Evolutionary conservation across 2,888 invertebrate species (phyloP), one percentile per base, ranked within the genome.

Genomic region (Drosophila borborema): DNA sequence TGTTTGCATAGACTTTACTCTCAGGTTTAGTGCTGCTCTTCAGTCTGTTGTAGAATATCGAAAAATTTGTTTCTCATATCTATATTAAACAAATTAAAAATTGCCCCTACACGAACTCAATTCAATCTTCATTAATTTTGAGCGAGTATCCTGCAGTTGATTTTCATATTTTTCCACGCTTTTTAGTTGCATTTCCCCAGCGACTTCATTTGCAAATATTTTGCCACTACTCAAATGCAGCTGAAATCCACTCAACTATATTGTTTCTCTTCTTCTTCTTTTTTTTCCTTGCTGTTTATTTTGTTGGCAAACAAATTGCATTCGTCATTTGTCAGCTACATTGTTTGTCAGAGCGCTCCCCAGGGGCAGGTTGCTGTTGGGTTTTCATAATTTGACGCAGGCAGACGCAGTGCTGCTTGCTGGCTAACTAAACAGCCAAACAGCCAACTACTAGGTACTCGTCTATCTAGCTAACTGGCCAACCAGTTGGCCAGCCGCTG

Each of bases 191-290:
- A 31, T 41, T 31, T 84, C 89, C 89, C 89, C 58, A 71, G 86
- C 56, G 89, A 67, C 69, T 80, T 85, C 80, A 90, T 85, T 85
- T 88, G 90, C 78, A 82, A 88, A 86, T 86, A 80, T 80, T 88
- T 80, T 88, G 77, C 51, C 80, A 64, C 58, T 40, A 76, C 63
- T 64, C 58, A 64, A 80, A 68, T 59, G 62, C 45, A 67, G 56
- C 55, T 69, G 18, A 58, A 70, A 63, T 63, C 23, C 38, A 58
- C 55, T 74, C 46, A 41, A 34, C 51, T 46, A 59, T 78, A 3
- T 14, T 38, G 6, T 14, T 7, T 40, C 6, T 16, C 14, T 16
- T 12, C 12, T 3, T 3, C 3, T 14, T 38, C 6, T 14, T 38
- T 16, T 16, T 16, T 40, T 40, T 28, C 7, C 5, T 31, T 16